Percentiles rank a stretch among this genome's conserved stretches.
These are phyloP conservation scores for Sphaerodactylus townsendi DNA, from an alignment of 2,113 vertebrate genomes.

Conservation along the genomic window DNA sequence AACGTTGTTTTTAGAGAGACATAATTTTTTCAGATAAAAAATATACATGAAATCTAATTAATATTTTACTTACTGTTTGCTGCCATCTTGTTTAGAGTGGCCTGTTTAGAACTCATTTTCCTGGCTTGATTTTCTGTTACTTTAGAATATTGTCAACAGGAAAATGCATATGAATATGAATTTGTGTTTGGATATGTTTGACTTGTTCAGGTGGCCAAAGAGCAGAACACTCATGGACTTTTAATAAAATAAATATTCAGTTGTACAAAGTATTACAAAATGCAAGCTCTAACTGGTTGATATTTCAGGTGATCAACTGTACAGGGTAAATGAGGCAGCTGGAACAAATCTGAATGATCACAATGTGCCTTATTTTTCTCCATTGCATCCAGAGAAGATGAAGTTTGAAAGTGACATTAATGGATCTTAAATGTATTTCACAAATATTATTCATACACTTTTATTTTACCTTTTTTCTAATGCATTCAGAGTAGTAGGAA, in stretches of 20 bases:
- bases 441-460: too few species aligned
- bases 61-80: conserved; percentile 40
- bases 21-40: conserved; percentile 14
- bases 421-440: background rate
- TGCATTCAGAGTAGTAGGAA: too few species aligned
- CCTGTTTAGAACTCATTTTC: background rate
- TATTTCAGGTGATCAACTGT: background rate
- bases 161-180: background rate
- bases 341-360: background rate
- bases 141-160: background rate
- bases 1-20: conserved; percentile 20
- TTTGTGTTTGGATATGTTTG: background rate
- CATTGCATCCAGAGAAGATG: background rate
- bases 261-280: background rate
- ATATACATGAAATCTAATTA: background rate
- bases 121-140: background rate
- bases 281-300: background rate
- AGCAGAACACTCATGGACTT: background rate
- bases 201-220: background rate
- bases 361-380: background rate
- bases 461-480: too few species aligned
- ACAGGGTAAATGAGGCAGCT: background rate
- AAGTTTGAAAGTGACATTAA: background rate
- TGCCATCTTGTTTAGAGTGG: background rate
- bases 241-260: background rate